Conservation (phyloP, 2,797 vertebrate species). For the Rhyacichthys aspro region DNA sequence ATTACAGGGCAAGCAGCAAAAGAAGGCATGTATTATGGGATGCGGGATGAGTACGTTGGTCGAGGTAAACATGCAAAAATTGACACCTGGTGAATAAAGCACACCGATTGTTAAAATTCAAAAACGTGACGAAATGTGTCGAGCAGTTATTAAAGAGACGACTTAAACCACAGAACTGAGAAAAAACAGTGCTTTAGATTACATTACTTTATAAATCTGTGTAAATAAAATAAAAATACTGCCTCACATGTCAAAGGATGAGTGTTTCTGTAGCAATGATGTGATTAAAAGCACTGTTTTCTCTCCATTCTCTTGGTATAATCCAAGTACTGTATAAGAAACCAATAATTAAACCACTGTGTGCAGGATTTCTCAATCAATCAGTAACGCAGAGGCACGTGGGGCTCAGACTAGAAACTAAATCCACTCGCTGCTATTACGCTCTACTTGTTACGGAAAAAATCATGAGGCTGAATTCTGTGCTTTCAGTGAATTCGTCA, state of each 20-base stretch:
- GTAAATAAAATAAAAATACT: too few relatives aligned
- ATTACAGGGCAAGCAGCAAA: constrained; percentile 49
- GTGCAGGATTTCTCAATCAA: constrained; percentile 44
- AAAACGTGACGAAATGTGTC: constrained; percentile 48
- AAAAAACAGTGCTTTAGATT: constrained; percentile 50
- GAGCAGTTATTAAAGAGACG: constrained; percentile 43
- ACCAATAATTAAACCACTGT: constrained; percentile 43
- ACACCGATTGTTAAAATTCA: constrained; percentile 63
- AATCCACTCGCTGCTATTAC: too few relatives aligned
- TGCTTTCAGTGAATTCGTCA: too few relatives aligned
- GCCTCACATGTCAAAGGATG: too few relatives aligned
- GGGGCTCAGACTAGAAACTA: neutral
- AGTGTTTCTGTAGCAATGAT: neutral
- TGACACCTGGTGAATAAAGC: constrained; percentile 82
- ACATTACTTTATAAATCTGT: too few relatives aligned
- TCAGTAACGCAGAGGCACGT: constrained; percentile 34
- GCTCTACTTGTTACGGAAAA: too few relatives aligned
- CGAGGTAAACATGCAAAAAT: constrained; percentile 71
- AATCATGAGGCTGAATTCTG: too few relatives aligned
- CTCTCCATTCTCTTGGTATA: constrained; percentile 45
- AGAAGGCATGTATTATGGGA: constrained; percentile 47
- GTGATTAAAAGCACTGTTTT: constrained; percentile 42
- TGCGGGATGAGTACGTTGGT: constrained; percentile 49
- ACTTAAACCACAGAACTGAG: constrained; percentile 45
- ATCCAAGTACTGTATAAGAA: constrained; percentile 40